Evolutionary conservation across 2,113 vertebrate genomes (phyloP).

Genomic region (cat (Felis catus)): F.catus_Fca126_mat1.0 CM031426.1:13700501-13701000

Average conservation of each 20-base stretch:
- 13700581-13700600: background rate
- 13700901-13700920: background rate
- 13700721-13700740: background rate
- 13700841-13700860: background rate
- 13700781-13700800: background rate
- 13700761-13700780: background rate
- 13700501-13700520: fast-evolving
- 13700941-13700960: background rate
- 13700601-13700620: background rate
- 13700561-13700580: background rate
- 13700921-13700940: background rate
- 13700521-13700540: too few relatives aligned
- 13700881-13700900: background rate
- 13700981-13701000: background rate
- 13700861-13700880: background rate
- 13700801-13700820: background rate
- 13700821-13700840: background rate
- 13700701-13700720: background rate
- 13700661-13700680: background rate
- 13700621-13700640: background rate
- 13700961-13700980: background rate
- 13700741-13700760: background rate
- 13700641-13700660: background rate
- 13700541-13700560: background rate
- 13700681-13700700: too few relatives aligned